Percentiles rank a stretch among this genome's conserved stretches.
Conservation (phyloP, 23 tunicate species). For the Clavelina lepadiformis region DNA sequence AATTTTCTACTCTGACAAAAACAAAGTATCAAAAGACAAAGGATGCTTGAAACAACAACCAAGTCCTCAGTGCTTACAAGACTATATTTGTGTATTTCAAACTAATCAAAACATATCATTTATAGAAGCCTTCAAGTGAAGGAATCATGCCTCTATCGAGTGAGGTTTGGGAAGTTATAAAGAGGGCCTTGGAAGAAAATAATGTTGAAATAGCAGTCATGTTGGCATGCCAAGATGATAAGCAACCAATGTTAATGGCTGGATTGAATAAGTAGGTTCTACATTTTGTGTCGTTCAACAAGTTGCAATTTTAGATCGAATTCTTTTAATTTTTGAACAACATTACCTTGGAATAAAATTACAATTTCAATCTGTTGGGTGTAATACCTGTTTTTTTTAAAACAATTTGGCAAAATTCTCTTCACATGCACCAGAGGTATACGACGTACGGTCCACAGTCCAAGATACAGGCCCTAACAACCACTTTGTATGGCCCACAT, state of each 20-base stretch:
- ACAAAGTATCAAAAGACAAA: not conserved
- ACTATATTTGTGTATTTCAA: too few relatives aligned
- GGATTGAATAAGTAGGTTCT: not conserved
- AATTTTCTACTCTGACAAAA: not conserved
- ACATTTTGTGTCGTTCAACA: not conserved
- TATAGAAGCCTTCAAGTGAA: not conserved
- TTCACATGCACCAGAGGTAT: too few relatives aligned
- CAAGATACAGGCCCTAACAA: too few relatives aligned
- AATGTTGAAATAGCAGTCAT: conserved; percentile 5
- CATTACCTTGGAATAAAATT: too few relatives aligned
- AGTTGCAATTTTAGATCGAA: not conserved
- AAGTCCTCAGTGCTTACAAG: too few relatives aligned
- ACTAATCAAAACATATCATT: too few relatives aligned
- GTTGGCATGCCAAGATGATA: conserved; percentile 7
- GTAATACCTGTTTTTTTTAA: too few relatives aligned
- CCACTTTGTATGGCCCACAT: too few relatives aligned
- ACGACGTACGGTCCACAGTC: too few relatives aligned
- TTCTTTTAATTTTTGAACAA: too few relatives aligned
- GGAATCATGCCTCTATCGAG: not conserved
- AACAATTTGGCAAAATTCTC: too few relatives aligned
- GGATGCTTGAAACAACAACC: not conserved
- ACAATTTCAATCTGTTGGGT: too few relatives aligned
- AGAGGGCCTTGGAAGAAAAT: not conserved
- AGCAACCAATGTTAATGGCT: not conserved
- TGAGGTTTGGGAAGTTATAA: conserved; percentile 6